Evolutionary conservation across 2,888 invertebrate genomes (phyloP), one percentile per base, ranked within the genome.

Genomic region (Drosophila merina): DNA sequence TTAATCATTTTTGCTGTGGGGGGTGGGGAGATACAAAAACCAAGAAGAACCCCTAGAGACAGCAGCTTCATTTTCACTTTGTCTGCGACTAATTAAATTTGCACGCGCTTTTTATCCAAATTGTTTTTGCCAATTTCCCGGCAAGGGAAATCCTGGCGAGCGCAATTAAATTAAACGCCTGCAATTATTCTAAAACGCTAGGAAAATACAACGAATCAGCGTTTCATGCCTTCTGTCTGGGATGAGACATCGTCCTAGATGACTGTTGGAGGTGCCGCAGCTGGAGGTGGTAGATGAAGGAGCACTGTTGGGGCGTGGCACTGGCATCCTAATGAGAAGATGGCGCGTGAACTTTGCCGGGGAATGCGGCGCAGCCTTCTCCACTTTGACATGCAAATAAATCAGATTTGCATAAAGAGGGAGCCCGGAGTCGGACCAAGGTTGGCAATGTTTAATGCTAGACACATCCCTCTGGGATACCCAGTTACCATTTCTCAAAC

Each of bases 381-480:
- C 71, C 70, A 73, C 86, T 85, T 86, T 80, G 89, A 85, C 83
- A 89, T 76, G 83, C 78, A 88, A 87, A 88, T 88, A 88, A 90
- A 89, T 89, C 79, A 77, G 79, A 89, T 88, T 90, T 85, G 73
- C 89, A 79, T 88, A 84, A 84, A 73, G 70, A 76, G 66, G 47
- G 42, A 12, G 40, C 20, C 42, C 48, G 20, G n/a, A 47, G 64
- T 44, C 42, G 54, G 74, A 51, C 26, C 49, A 25, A 38, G 63
- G 52, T 49, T 25, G 59, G 47, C 70, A 58, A 57, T 72, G 73
- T 75, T 59, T 71, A 73, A 62, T 40, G 71, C 75, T 66, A 84
- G 81, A 75, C 87, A 83, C 57, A 54, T 33, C 48, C 28, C 59
- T 50, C 44, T 38, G 25, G 44, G 44, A 44, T 44, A 42, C 44